Evolutionary conservation across 1,140 invertebrate species (phyloP), one percentile per base, ranked within the genome.

Genomic region (Zaprionus davidi): DNA sequence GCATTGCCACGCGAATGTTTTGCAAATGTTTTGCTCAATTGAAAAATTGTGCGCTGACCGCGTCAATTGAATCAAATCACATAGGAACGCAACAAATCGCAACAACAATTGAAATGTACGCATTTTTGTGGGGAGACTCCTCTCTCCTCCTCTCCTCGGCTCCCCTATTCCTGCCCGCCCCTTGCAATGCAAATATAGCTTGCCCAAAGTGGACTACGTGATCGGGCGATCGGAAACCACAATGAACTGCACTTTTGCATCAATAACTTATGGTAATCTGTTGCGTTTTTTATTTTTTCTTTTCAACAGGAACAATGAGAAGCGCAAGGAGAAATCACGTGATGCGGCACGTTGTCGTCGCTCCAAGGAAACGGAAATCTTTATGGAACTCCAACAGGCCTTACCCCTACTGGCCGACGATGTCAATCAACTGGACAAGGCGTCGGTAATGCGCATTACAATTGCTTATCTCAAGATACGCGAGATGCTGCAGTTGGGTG

Each of bases 281-380:
- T 38, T 28, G 26, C 4, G 46, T 62, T 46, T 64, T 26, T 71
- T 4, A 59, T 68, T 67, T 53, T 56, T 78, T 87, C 78, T 51
- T 1, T n/a, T 88, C 94, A 94, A n/a, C 93, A 98, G 97, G 95
- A 98, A 97, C 90, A 97, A 98, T 93, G 98, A 99, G 93, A 97
- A 98, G 83, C 94, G 98, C n/a, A 99, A 99, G 93, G 98, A 99
- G 93, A 98, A 99, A 90, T 99, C 98, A 1, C 95, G 98, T 56
- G 97, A 99, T 93, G 98, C 98, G 3, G 98, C 98, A 0, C 94
- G 98, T 82, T 98, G 96, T 90, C 95, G 98, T 34, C 95, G 98
- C 44, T 98, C 97, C 72, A 97, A 96, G 86, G 98, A 99, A 94
- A 98, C 98, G 68, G 97, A 99, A 93, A 98, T 99, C 78, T 99